Base-by-base conservation (phyloP, 2,888 invertebrate genomes). In the Latrodectus elegans region DNA sequence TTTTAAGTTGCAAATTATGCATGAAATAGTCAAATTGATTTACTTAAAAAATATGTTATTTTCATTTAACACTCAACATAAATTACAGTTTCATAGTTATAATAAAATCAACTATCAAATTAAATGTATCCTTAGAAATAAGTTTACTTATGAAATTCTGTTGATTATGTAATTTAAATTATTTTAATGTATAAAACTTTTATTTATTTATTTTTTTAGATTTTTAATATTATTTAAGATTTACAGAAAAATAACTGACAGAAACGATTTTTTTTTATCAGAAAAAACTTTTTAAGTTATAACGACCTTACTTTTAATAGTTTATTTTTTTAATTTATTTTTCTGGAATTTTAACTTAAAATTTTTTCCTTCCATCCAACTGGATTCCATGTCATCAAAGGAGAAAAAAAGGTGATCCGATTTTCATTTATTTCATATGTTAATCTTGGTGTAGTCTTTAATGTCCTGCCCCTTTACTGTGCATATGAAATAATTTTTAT, bases 401-500 rank as follows among this genome's bases (percentile, higher is more conserved):
- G 85, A 90, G 90, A 89, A 90, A 90, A 89, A 90, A 90, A 90
- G 90, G 90, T 90, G 90, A 90, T 84, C 84, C 84, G 80, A 64
- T 80, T 88, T 84, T 80, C 70, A 53, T 74, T 80, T 67, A 76
- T 86, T 84, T 73, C 38, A 22, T 74, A 70, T 83, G 67, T 83
- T 74, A 82, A 78, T 79, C 78, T 88, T 88, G 88, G 88, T 88
- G 88, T 88, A 79, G 83, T 77, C 70, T 88, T 88, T 83, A 73
- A 71, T 77, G 65, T 77, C 86, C 77, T 87, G 74, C 80, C 74
- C 75, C 71, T 81, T 86, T 17, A 38, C 72, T 15, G 38, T 79
- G 53, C 55, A 52, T 78, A 67, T 68, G 67, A 68, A 70, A 70
- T 65, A 17, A 51, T 53, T 74, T 11, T 82, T 64, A 26, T 68